phyloP scores from a whole-genome alignment of 1,140 invertebrate genomes.

The Tenebrio molitor region DNA sequence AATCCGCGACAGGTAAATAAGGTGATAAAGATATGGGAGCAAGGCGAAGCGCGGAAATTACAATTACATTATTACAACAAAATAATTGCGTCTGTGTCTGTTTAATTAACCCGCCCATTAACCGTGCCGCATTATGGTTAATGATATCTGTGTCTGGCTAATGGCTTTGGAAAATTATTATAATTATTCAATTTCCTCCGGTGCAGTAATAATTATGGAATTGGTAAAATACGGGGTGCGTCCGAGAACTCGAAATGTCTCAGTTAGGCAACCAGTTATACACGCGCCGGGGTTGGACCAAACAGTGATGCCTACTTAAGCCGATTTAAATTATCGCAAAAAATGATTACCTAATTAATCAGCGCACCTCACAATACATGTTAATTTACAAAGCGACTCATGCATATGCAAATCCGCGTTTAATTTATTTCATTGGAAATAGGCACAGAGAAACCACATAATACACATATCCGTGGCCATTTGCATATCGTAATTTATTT shows the following conservation, averaged over 20 bases:
- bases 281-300: background rate
- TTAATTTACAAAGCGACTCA: slow-evolving; percentile 46
- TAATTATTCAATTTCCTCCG: slow-evolving; percentile 28
- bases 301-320: slow-evolving; percentile 2
- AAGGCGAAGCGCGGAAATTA: no score
- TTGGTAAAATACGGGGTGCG: slow-evolving; percentile 4
- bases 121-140: slow-evolving; percentile 22
- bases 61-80: slow-evolving; percentile 34
- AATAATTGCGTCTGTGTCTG: slow-evolving; percentile 3
- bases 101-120: slow-evolving; percentile 26
- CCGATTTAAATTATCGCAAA: slow-evolving; percentile 40
- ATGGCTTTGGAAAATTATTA: slow-evolving; percentile 25
- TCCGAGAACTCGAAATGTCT: background rate
- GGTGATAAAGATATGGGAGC: slow-evolving; percentile 25
- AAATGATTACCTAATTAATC: slow-evolving; percentile 53
- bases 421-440: slow-evolving; percentile 38
- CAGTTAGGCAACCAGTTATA: slow-evolving; percentile 24
- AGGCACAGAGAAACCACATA: background rate
- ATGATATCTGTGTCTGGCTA: slow-evolving; percentile 25
- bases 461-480: slow-evolving; percentile 17
- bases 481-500: slow-evolving; percentile 36
- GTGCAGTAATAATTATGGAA: slow-evolving; percentile 12
- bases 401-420: slow-evolving; percentile 48
- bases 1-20: slow-evolving; percentile 15
- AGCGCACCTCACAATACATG: slow-evolving; percentile 49